Base-by-base conservation (phyloP, 2,113 vertebrate species). In the Vidua chalybeata region DNA sequence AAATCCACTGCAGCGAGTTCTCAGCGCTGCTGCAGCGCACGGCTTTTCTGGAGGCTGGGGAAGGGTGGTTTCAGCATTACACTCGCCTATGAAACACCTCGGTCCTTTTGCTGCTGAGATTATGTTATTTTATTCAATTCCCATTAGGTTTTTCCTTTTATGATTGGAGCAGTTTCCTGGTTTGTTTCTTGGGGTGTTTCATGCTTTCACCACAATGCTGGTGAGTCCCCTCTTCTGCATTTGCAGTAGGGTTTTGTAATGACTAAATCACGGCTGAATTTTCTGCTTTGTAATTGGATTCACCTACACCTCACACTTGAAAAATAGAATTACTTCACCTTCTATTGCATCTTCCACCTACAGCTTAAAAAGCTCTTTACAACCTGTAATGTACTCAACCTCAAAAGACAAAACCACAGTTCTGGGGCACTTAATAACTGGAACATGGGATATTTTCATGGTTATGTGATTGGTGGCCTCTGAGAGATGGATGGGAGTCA, bases 1-100 rank as follows among this genome's bases (percentile, higher is more conserved):
- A 98, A 99, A 98, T 98, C 91, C 98, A 98, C 97, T 98, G 98
- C 96, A 97, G 92, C 92, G 86, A 97, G 97, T 98, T 97, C 97
- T 97, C 56, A 75, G 97, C 92, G 63, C 92, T 93, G 97, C 97
- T 96, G 96, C 84, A 97, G 94, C 89, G 81, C 97, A 95, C 80
- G 75, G 93, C 80, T 97, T 97, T 97, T 79, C 94, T 94, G 37
- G 94, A 98, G 97, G 96, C 97, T 96, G 97, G 93, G 94, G 97
- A 97, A 95, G 96, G 96, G 94, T 93, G 95, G 78, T 97, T 96
- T 98, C 95, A 98, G 98, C 98, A 96, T 98, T 97, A 97, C 97
- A 94, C 96, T 97, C 18, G 26, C 97, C 97, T 96, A 84, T 98
- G 98, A 98, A 98, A 97, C 97, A 97, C 97, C 95, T 97, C 94